Evolutionary conservation across 2,888 invertebrate species (phyloP).

Genomic region (Melanchra persicariae): DNA sequence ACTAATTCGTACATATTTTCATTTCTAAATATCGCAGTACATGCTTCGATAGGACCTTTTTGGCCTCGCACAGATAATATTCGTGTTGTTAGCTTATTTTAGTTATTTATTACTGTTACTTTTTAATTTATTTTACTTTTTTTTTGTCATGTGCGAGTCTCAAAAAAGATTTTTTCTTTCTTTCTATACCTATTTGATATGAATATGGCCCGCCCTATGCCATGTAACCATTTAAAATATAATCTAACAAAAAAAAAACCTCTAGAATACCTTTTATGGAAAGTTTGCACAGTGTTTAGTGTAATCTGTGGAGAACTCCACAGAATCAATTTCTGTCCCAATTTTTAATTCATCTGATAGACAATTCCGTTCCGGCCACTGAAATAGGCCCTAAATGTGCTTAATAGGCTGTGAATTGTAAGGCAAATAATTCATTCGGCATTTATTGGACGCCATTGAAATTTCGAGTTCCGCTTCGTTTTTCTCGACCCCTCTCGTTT

Average conservation of each 20-base stretch:
- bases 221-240: neutral
- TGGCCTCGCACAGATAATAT: too few relatives aligned
- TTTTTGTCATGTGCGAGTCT: too few relatives aligned
- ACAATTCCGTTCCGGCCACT: neutral
- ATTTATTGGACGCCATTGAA: slow-evolving; percentile 25
- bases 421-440: slow-evolving; percentile 27
- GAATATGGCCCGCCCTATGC: neutral
- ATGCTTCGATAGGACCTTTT: too few relatives aligned
- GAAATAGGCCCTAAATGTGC: slow-evolving; percentile 7
- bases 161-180: too few relatives aligned
- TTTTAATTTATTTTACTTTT: too few relatives aligned
- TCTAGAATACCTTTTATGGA: neutral
- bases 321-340: slow-evolving; percentile 17
- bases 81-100: too few relatives aligned
- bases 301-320: too few relatives aligned
- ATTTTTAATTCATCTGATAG: slow-evolving; percentile 15
- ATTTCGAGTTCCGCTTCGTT: slow-evolving; percentile 25
- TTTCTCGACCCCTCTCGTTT: slow-evolving; percentile 28
- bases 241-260: neutral
- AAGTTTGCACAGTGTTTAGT: neutral
- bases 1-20: too few relatives aligned
- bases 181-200: too few relatives aligned
- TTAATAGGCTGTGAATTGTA: slow-evolving; percentile 30
- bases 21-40: too few relatives aligned
- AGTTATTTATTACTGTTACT: too few relatives aligned